Conservation (phyloP, 2,888 invertebrate genomes). For the Drosophila multiciliata region DNA sequence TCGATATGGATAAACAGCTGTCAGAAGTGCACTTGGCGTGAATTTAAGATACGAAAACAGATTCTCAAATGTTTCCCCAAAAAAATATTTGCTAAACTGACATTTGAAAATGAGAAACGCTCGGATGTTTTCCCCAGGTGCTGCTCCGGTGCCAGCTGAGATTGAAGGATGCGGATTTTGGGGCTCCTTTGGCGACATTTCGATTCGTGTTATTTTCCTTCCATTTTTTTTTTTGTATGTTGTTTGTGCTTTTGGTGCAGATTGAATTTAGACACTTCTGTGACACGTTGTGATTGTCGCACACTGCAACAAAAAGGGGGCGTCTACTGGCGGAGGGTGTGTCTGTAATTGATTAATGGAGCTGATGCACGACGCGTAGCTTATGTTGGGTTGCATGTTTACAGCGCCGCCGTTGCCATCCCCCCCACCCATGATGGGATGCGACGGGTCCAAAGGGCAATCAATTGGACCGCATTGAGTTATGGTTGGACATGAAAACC, state of each 20-base stretch:
- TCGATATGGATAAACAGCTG: neutral
- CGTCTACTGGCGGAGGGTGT: conserved; percentile 26
- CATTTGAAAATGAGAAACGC: conserved; percentile 35
- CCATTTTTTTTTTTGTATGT: neutral
- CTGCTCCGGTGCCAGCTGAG: conserved; percentile 26
- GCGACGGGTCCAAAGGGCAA: conserved; percentile 43
- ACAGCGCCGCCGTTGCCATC: conserved; percentile 25
- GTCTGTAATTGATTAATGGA: conserved; percentile 83
- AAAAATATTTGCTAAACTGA: conserved; percentile 24
- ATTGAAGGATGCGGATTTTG: conserved; percentile 42
- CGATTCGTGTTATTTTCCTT: neutral
- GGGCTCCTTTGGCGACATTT: conserved; percentile 16
- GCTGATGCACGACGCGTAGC: conserved; percentile 67
- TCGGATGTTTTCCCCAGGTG: conserved; percentile 34
- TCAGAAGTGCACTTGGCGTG: conserved; percentile 29
- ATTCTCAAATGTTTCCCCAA: conserved; percentile 12
- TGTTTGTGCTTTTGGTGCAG: conserved; percentile 14
- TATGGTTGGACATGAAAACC: conserved; percentile 50
- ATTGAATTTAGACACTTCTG: conserved; percentile 63
- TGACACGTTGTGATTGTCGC: conserved; percentile 61
- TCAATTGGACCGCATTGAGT: conserved; percentile 63
- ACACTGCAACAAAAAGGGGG: conserved; percentile 11
- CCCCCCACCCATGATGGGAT: neutral
- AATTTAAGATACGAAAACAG: conserved; percentile 23
- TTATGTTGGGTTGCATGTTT: conserved; percentile 67